phyloP scores from a whole-genome alignment of 2,113 vertebrate species.

The Psettodes erumei region DNA sequence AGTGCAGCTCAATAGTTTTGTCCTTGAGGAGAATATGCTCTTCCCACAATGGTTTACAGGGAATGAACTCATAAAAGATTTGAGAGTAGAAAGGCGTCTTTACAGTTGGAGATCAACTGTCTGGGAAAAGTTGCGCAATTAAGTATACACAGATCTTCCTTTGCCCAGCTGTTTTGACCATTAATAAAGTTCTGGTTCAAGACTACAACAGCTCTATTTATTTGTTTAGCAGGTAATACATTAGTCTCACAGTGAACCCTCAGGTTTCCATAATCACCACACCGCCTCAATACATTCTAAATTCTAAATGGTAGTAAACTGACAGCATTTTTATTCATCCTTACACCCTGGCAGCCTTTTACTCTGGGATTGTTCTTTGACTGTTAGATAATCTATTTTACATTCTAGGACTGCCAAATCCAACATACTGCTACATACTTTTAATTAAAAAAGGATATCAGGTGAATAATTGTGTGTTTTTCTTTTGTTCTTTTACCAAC shows the following conservation, averaged over 20 bases:
- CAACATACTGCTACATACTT: neutral
- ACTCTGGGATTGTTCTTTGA: neutral
- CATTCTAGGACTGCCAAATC: neutral
- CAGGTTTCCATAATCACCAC: neutral
- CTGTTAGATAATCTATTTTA: neutral
- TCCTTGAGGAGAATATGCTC: constrained; percentile 14
- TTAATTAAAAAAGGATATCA: neutral
- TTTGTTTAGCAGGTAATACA: neutral
- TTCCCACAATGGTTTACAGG: neutral
- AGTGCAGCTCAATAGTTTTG: neutral
- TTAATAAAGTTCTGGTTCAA: neutral
- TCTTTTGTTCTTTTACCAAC: neutral
- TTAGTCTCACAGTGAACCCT: neutral
- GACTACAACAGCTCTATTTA: neutral
- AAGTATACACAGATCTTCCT: neutral
- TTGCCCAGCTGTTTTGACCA: constrained; percentile 5
- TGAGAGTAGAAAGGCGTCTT: neutral
- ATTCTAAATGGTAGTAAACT: neutral
- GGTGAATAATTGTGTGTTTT: neutral
- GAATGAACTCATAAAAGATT: constrained; percentile 14
- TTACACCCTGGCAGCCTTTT: neutral
- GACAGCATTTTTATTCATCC: neutral
- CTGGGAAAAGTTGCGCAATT: neutral
- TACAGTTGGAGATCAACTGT: neutral
- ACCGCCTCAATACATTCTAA: neutral